phyloP scores from a whole-genome alignment of 2,113 vertebrate species.

The Suncus etruscus region DNA sequence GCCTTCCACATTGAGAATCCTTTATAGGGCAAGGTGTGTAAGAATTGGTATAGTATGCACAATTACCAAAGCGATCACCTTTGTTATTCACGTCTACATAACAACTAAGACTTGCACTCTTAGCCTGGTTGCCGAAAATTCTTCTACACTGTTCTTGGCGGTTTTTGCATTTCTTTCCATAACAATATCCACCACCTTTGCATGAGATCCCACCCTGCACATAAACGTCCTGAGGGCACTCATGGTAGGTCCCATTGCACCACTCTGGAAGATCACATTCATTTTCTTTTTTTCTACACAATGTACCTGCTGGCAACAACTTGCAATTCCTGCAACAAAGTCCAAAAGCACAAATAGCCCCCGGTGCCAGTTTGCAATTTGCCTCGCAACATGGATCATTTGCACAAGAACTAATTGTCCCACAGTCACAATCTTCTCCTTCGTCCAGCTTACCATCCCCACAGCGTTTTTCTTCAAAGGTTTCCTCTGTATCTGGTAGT shows the following conservation, averaged over 20 bases:
- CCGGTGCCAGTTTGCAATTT: neutral
- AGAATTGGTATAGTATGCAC: neutral
- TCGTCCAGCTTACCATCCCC: neutral
- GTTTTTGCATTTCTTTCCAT: slow-evolving; percentile 38
- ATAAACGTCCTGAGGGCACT: slow-evolving; percentile 90
- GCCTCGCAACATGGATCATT: neutral
- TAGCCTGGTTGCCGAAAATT: slow-evolving; percentile 53
- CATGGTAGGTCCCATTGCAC: slow-evolving; percentile 87
- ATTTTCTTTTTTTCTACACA: slow-evolving; percentile 86
- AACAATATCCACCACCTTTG: neutral
- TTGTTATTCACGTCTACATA: slow-evolving; percentile 11
- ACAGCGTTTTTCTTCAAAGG: neutral
- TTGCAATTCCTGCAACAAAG: slow-evolving; percentile 50
- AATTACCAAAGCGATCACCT: slow-evolving; percentile 69
- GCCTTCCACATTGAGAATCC: slow-evolving; percentile 63
- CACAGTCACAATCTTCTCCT: neutral
- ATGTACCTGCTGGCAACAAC: slow-evolving; percentile 85
- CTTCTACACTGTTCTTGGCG: slow-evolving; percentile 34
- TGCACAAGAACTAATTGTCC: neutral
- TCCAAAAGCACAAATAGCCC: slow-evolving; percentile 28
- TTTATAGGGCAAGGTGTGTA: neutral
- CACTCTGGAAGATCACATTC: slow-evolving; percentile 93
- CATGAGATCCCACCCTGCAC: slow-evolving; percentile 91
- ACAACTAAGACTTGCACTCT: neutral
- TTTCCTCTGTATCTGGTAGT: neutral